A percentile compares a stretch with the other conserved stretches of the same genome.
Conservation (phyloP, 2,888 invertebrate genomes). For the Epirrita christyi region DNA sequence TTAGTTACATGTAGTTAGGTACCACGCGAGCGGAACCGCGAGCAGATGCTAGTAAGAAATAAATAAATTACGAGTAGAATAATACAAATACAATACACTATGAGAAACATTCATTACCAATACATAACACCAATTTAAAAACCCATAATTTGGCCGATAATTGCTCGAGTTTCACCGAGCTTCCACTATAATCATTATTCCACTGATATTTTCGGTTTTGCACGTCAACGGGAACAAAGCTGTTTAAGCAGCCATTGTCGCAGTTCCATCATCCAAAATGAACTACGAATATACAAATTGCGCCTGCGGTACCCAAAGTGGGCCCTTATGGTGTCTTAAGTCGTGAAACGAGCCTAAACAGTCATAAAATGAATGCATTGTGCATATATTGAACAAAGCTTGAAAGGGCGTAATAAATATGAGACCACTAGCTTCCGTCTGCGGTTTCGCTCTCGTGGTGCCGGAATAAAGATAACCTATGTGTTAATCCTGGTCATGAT, state of each 20-base stretch:
- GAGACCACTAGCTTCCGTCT: too few species aligned
- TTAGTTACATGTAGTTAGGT: too few species aligned
- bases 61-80: background rate
- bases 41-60: background rate
- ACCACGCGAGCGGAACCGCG: too few species aligned
- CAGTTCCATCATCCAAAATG: background rate
- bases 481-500: too few species aligned
- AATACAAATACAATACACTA: background rate
- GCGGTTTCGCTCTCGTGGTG: too few species aligned
- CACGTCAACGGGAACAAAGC: constrained; percentile 15
- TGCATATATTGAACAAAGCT: too few species aligned
- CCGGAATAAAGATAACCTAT: too few species aligned
- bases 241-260: constrained; percentile 6
- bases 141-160: constrained; percentile 17
- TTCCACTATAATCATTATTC: constrained; percentile 18
- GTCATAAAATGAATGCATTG: too few species aligned
- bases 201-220: constrained; percentile 2
- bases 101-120: constrained; percentile 5
- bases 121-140: constrained; percentile 7
- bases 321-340: too few species aligned
- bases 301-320: background rate
- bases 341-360: too few species aligned
- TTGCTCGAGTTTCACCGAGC: constrained; percentile 13
- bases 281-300: background rate
- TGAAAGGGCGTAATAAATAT: too few species aligned